Evolutionary conservation across 2,113 vertebrate genomes (phyloP).

Genomic region (Gobio gobio): DNA sequence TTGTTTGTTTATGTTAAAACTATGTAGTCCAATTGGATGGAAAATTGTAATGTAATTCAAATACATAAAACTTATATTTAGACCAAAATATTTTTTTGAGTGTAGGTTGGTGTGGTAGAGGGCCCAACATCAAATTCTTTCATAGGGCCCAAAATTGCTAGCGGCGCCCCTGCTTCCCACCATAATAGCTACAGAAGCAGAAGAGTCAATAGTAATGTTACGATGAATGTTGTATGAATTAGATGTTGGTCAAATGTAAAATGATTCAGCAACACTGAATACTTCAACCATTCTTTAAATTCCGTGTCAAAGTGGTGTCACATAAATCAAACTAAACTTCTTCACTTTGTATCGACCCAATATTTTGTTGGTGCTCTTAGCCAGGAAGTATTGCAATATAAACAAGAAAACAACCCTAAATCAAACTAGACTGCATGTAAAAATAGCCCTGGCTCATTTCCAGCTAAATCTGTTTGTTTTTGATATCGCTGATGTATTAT

Average conservation of each 20-base stretch:
- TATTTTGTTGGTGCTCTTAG: background rate
- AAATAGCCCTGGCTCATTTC: background rate
- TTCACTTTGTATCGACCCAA: background rate
- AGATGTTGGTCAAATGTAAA: conserved; percentile 5
- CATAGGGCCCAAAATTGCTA: too few relatives aligned
- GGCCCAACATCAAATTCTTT: too few relatives aligned
- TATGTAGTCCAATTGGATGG: too few relatives aligned
- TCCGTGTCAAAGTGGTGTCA: background rate
- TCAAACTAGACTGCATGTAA: background rate
- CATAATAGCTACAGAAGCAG: background rate
- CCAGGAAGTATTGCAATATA: background rate
- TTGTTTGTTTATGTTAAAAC: too few relatives aligned
- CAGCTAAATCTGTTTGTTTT: background rate
- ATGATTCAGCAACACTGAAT: background rate
- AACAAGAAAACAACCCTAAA: background rate
- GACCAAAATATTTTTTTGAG: too few relatives aligned
- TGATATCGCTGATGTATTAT: background rate
- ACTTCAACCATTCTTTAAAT: background rate
- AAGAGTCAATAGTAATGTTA: background rate
- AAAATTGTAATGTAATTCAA: too few relatives aligned
- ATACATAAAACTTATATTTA: too few relatives aligned
- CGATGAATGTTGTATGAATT: background rate
- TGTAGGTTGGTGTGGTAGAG: too few relatives aligned
- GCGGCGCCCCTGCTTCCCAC: too few relatives aligned
- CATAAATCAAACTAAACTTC: background rate